phyloP scores from a whole-genome alignment of 2,888 invertebrate species.

The Alviniconcha strummeri region DNA sequence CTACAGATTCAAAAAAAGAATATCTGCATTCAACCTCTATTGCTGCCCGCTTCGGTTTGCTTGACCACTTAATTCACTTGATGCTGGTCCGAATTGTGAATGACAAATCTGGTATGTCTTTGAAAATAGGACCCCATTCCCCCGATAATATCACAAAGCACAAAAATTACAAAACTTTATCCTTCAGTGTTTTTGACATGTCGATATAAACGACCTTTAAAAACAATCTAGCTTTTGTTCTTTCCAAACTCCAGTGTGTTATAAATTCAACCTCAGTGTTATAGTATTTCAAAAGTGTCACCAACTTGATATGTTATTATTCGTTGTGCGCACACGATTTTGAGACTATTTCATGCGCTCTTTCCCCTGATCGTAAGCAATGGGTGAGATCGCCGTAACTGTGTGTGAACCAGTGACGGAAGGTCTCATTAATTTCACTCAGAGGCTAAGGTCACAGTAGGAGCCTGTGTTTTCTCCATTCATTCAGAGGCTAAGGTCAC shows the following conservation, averaged over 20 bases:
- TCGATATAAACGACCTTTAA: too few species aligned
- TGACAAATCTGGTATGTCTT: conserved; percentile 28
- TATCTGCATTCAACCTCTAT: background rate
- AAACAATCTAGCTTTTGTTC: too few species aligned
- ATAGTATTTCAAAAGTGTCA: background rate
- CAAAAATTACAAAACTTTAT: background rate
- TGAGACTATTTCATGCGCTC: too few species aligned
- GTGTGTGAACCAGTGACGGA: too few species aligned
- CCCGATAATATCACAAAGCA: conserved; percentile 29
- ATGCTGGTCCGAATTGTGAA: conserved; percentile 34
- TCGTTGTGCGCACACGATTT: conserved; percentile 4
- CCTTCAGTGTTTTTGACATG: too few species aligned
- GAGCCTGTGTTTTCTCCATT: background rate
- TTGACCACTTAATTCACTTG: conserved; percentile 22
- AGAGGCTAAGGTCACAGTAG: background rate
- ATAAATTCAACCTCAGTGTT: too few species aligned
- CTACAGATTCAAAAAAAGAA: background rate
- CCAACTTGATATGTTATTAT: conserved; percentile 20
- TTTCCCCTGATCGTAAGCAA: too few species aligned
- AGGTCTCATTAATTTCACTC: too few species aligned
- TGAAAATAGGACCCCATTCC: conserved; percentile 19
- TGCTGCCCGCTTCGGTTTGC: conserved; percentile 22
- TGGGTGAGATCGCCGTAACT: too few species aligned
- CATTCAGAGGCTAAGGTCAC: background rate
- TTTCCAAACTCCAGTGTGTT: too few species aligned